A percentile compares a stretch with the other conserved stretches of the same genome.
Conservation (phyloP, 2,888 invertebrate species). For the Hemaris fuciformis region DNA sequence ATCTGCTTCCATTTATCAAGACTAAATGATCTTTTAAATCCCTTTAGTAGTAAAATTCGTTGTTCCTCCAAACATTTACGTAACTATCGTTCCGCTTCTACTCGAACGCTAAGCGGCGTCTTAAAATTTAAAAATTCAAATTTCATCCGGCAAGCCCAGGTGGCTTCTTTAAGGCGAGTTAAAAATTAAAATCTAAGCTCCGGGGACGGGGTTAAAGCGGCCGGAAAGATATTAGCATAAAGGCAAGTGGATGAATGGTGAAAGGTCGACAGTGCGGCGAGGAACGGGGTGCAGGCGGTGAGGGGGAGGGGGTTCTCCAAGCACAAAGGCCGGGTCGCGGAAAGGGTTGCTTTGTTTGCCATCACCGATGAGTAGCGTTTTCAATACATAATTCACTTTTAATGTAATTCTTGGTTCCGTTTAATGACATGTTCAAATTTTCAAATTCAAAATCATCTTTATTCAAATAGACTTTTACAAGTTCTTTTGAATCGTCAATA, state of each 20-base stretch:
- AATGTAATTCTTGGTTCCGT: background rate
- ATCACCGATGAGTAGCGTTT: background rate
- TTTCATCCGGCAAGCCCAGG: background rate
- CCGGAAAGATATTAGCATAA: background rate
- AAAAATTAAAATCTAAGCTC: background rate
- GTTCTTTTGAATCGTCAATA: no score
- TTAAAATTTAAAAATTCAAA: background rate
- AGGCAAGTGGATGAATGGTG: conserved; percentile 1
- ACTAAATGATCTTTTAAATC: no score
- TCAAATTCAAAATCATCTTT: no score
- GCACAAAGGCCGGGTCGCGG: background rate
- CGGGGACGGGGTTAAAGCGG: background rate
- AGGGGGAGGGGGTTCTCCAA: background rate
- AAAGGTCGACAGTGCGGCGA: background rate
- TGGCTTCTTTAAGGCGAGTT: conserved; percentile 1
- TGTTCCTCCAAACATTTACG: background rate
- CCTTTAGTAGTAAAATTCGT: background rate
- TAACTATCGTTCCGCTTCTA: background rate
- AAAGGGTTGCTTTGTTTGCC: conserved; percentile 7
- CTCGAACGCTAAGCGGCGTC: background rate
- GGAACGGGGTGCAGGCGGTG: background rate
- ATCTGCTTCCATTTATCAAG: no score
- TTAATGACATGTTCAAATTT: no score
- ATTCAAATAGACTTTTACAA: no score
- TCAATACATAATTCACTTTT: background rate